Evolutionary conservation across 2,888 invertebrate genomes (phyloP), one percentile per base, ranked within the genome.

Genomic region (Xylocampa areola): DNA sequence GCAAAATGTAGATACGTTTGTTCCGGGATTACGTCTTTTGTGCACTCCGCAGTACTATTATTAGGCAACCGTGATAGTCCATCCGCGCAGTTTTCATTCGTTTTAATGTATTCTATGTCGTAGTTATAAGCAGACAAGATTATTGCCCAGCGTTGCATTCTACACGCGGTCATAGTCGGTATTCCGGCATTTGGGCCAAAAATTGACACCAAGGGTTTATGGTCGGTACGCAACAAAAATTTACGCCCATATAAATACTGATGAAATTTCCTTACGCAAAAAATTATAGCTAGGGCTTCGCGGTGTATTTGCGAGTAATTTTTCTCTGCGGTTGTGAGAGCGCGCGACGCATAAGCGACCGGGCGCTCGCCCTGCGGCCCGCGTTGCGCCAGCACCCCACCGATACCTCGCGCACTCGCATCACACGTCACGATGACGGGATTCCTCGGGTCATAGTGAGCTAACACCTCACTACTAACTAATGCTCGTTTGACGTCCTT

Each of bases 281-380:
- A 62, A 1, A 63, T 52, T 0, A 60, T 64, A 0, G 58, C 61
- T 17, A 62, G n/a, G 0, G 61, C 62, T 11, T 68, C 61, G 0
- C 41, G 32, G 25, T 68, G 59, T 32, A 62, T 70, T 25, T 72
- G 68, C 0, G 59, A 58, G 36, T 81, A 81, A 6, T 68, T 59
- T 11, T 59, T 61, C 39, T 80, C 79, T 0, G 73, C 62, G 2
- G 17, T 45, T 0, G 54, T 60, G 0, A 80, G 57, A 2, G 72
- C 59, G 3, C 77, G 60, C 4, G 76, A 77, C 2, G 57, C 68
- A 37, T 64, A 80, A 0, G 67, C 68, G 2, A 78, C 55, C 6
- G 74, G 72, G 4, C 71, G 73, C 51, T 76, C 74, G 14, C 69
- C 74, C 45, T 39, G 55, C 1, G 25, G 41, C 1, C 40, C 37